Percentiles rank a stretch among this genome's conserved stretches.
Conservation (phyloP, 2,888 invertebrate genomes). For the Eristalis tenax region DNA sequence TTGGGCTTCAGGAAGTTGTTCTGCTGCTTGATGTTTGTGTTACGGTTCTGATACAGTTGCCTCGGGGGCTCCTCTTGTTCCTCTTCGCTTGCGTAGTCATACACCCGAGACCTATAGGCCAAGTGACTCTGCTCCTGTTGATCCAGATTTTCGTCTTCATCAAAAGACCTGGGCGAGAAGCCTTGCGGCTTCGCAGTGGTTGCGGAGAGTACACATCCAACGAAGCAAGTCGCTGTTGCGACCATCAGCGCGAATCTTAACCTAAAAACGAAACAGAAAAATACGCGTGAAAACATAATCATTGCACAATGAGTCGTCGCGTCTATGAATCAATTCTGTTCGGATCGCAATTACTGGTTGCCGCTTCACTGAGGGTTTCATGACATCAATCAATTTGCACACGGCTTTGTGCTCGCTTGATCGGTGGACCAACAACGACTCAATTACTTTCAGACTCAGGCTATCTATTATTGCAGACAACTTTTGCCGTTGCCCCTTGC, state of each 20-base stretch:
- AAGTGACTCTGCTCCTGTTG: slow-evolving; percentile 80
- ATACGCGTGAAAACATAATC: not conserved
- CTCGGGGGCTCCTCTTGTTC: slow-evolving; percentile 80
- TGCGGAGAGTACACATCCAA: slow-evolving; percentile 75
- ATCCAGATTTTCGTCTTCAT: slow-evolving; percentile 78
- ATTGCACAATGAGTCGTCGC: not conserved
- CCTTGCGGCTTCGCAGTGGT: slow-evolving; percentile 78
- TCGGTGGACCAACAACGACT: slow-evolving; percentile 61
- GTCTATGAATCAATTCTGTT: slow-evolving; percentile 10
- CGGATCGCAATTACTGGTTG: slow-evolving; percentile 32
- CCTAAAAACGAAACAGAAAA: slow-evolving; percentile 18
- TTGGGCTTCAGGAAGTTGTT: slow-evolving; percentile 76
- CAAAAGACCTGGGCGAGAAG: slow-evolving; percentile 78
- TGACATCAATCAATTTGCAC: slow-evolving; percentile 58
- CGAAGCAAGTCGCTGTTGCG: slow-evolving; percentile 75
- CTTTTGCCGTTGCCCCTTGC: not conserved
- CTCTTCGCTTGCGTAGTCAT: slow-evolving; percentile 80
- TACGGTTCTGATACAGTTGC: slow-evolving; percentile 77
- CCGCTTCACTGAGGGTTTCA: slow-evolving; percentile 67
- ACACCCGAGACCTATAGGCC: slow-evolving; percentile 77
- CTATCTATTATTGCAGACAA: slow-evolving; percentile 34
- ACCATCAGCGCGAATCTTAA: slow-evolving; percentile 76
- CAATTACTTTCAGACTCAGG: slow-evolving; percentile 50
- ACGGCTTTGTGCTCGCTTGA: slow-evolving; percentile 20
- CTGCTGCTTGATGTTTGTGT: slow-evolving; percentile 76